These are phyloP conservation scores for Metellina segmentata DNA, from an alignment of 2,888 invertebrate species.

Conservation along the genomic window DNA sequence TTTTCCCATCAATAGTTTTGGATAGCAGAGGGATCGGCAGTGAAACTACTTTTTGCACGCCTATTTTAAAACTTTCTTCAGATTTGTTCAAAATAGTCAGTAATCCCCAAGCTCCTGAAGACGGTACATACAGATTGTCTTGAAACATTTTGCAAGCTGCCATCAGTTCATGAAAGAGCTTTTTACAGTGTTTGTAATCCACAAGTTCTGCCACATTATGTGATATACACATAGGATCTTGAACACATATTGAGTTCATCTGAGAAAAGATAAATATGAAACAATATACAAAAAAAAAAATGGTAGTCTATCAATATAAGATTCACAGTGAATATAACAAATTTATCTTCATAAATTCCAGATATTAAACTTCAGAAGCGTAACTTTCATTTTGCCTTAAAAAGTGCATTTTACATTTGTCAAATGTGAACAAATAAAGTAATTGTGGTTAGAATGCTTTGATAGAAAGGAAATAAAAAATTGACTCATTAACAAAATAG, in stretches of 20 bases:
- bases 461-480: too few species aligned
- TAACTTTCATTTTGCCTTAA: too few species aligned
- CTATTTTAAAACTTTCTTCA: neutral
- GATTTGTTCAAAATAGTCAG: conserved; percentile 46
- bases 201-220: conserved; percentile 74
- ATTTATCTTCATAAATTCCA: neutral
- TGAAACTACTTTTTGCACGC: neutral
- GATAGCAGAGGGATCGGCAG: conserved; percentile 21
- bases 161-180: conserved; percentile 26
- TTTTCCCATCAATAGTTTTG: neutral
- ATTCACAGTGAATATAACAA: too few species aligned
- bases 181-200: conserved; percentile 46
- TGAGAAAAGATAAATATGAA: conserved; percentile 35
- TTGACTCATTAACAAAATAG: too few species aligned
- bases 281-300: neutral
- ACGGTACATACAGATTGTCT: neutral
- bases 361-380: neutral
- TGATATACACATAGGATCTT: conserved; percentile 54
- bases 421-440: too few species aligned
- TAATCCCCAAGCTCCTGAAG: conserved; percentile 30
- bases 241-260: conserved; percentile 68
- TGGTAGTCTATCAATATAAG: neutral
- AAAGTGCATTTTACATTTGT: too few species aligned
- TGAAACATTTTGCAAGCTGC: conserved; percentile 30
- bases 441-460: too few species aligned